Conservation (phyloP, 2,888 invertebrate genomes). For the Thyatira batis region DNA sequence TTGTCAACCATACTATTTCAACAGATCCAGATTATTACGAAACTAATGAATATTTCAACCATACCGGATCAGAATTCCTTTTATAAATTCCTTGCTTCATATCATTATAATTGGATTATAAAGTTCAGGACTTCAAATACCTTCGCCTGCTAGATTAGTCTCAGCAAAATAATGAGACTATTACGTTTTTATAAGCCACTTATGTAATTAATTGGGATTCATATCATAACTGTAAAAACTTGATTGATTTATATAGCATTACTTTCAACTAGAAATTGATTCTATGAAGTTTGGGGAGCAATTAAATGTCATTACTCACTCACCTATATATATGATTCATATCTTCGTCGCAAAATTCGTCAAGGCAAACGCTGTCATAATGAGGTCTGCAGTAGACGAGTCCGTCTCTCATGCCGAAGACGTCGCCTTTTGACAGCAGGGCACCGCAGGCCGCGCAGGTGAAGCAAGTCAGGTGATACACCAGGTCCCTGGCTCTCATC, state of each 20-base stretch:
- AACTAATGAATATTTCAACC: background rate
- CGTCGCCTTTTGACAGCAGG: slow-evolving; percentile 93
- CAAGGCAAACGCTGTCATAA: slow-evolving; percentile 82
- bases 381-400: slow-evolving; percentile 87
- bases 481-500: slow-evolving; percentile 93
- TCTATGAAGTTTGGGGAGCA: too few species aligned
- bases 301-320: slow-evolving; percentile 1
- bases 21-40: background rate
- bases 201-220: background rate
- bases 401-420: slow-evolving; percentile 93
- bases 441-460: slow-evolving; percentile 92
- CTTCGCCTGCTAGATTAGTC: background rate
- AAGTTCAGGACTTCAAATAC: slow-evolving; percentile 2
- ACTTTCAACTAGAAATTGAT: too few species aligned
- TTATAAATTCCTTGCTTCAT: background rate
- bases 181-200: background rate
- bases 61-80: background rate
- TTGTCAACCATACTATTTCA: background rate
- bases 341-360: slow-evolving; percentile 84
- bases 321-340: slow-evolving; percentile 74
- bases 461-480: slow-evolving; percentile 95
- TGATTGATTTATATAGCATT: too few species aligned
- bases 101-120: slow-evolving; percentile 5
- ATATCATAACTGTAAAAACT: too few species aligned
- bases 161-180: background rate